These are phyloP conservation scores for Oryzias melastigma DNA, from an alignment of 2,113 vertebrate genomes.

Conservation along the genomic window DNA sequence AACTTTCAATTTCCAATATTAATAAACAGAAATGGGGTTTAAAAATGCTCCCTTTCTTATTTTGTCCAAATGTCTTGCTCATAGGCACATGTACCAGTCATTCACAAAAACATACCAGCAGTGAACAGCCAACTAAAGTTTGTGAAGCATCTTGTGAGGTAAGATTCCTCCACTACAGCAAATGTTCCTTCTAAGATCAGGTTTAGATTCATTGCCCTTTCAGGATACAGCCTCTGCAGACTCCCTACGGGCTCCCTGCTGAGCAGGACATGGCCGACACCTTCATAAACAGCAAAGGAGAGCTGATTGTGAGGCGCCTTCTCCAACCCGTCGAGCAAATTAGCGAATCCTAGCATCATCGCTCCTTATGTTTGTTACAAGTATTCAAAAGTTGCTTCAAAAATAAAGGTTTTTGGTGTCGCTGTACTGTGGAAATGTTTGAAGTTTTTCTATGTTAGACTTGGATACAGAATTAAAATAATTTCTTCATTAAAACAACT, in stretches of 20 bases:
- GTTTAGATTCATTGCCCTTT: neutral
- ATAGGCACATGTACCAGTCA: conserved; percentile 81
- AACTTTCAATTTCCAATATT: too few relatives aligned
- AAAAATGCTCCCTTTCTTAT: neutral
- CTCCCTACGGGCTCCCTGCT: conserved; percentile 87
- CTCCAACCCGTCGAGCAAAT: conserved; percentile 73
- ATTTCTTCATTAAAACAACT: too few relatives aligned
- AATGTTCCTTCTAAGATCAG: neutral
- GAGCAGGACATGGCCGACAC: conserved; percentile 85
- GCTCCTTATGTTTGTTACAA: neutral
- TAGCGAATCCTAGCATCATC: conserved; percentile 61
- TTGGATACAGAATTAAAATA: too few relatives aligned
- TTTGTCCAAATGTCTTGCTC: neutral
- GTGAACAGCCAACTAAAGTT: conserved; percentile 89
- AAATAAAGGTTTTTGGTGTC: neutral
- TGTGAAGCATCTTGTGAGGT: conserved; percentile 94
- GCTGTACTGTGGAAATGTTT: neutral
- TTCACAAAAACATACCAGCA: conserved; percentile 94
- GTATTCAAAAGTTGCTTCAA: neutral
- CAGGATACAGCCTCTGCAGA: conserved; percentile 89
- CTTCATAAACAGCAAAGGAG: conserved; percentile 86
- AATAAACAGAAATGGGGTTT: neutral
- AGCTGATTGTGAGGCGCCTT: conserved; percentile 81
- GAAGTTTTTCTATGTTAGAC: too few relatives aligned
- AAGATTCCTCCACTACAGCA: conserved; percentile 42